Conservation (phyloP, 1,140 invertebrate genomes). For the Platorchestia sp. region DNA sequence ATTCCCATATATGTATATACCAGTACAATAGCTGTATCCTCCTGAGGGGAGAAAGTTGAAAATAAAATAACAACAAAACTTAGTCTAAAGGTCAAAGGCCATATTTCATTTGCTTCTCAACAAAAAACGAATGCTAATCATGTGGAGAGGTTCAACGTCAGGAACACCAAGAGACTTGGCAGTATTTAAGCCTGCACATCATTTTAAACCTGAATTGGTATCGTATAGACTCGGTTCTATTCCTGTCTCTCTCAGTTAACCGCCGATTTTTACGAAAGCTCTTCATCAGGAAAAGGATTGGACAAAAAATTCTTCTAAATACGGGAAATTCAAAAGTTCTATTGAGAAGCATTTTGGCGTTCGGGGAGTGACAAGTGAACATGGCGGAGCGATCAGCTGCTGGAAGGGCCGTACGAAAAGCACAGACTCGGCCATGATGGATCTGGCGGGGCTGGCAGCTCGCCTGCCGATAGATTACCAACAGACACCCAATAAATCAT, state of each 20-base stretch:
- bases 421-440: conserved; percentile 32
- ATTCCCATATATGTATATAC: too few species aligned
- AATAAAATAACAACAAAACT: too few species aligned
- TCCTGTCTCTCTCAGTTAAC: background rate
- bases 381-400: background rate
- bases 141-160: background rate
- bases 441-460: conserved; percentile 8
- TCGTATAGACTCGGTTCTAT: background rate
- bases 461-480: conserved; percentile 41
- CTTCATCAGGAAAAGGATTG: conserved; percentile 24
- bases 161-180: background rate
- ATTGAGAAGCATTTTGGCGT: background rate
- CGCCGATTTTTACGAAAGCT: conserved; percentile 23
- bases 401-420: background rate
- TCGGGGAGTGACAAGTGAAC: background rate
- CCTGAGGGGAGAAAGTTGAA: too few species aligned
- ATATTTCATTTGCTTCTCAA: background rate
- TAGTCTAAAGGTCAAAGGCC: too few species aligned
- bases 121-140: background rate
- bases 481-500: conserved; percentile 55
- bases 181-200: background rate
- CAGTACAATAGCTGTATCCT: too few species aligned
- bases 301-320: conserved; percentile 46
- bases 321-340: conserved; percentile 26
- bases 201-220: background rate